Evolutionary conservation across 1,140 invertebrate genomes (phyloP), one percentile per base, ranked within the genome.

Genomic region (Bombus superbus): DNA sequence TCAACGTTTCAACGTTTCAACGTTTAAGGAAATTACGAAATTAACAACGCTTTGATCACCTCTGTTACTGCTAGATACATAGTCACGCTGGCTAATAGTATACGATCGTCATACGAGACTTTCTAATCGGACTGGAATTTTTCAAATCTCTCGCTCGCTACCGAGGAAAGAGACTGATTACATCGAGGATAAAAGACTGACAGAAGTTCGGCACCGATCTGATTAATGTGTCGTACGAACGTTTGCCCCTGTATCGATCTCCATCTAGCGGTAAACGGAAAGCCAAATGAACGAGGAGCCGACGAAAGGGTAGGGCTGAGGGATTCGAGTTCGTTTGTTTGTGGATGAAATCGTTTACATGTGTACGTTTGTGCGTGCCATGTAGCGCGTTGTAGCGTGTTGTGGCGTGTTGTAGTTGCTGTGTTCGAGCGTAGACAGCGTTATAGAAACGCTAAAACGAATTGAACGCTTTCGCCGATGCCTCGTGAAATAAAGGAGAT

Each of bases 231-330:
- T 89, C 83, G 84, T 88, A 59, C 85, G 88, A 92, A 89, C 89
- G 87, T 92, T 93, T 91, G 85, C 83, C 87, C 82, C 79, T 72
- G 90, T 88, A 84, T 92, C 81, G 87, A 89, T 92, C 91, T 91
- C 74, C 84, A 62, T 83, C 79, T 82, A 81, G 74, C 82, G 81
- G 81, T 91, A 94, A 94, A 94, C 93, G 92, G 93, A 94, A 94
- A 94, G 89, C 93, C 88, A 93, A 94, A 94, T 94, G 92, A 94
- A 93, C 90, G 89, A 86, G 85, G 82, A 86, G 89, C 81, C 85
- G 86, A 90, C 74, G 89, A 77, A 81, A 72, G 81, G 84, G 90
- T 82, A 81, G 71, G 66, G 68, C 18, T 57, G 74, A 72, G 44
- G 38, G 73, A 71, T 86, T 78, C 76, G 72, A 59, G 28, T 83